Conservation (phyloP, 2,888 invertebrate genomes). For the Acrocyrtus sp. region DNA sequence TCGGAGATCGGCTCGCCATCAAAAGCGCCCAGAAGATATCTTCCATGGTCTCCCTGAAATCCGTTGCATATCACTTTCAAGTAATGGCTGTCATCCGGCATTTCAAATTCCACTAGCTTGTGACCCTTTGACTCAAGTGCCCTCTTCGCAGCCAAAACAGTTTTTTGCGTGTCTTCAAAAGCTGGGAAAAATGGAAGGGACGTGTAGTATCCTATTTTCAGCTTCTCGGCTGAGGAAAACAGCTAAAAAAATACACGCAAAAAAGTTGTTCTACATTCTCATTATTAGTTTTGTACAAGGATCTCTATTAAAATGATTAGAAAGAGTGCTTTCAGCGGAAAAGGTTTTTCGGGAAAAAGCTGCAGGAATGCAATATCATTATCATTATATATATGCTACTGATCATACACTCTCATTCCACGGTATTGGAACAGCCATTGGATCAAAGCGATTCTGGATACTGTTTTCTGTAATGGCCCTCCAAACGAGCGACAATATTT, state of each 20-base stretch:
- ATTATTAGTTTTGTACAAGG: too few relatives aligned
- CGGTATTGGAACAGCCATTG: constrained; percentile 55
- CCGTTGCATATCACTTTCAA: constrained; percentile 39
- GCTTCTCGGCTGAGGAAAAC: constrained; percentile 46
- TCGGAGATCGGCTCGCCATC: constrained; percentile 38
- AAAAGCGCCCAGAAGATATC: constrained; percentile 34
- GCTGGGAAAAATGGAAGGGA: constrained; percentile 65
- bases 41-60: constrained; percentile 52
- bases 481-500: constrained; percentile 39
- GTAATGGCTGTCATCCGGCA: constrained; percentile 54
- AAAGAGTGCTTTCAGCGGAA: neutral
- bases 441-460: constrained; percentile 54
- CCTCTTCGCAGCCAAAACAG: constrained; percentile 63
- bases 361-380: neutral
- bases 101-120: constrained; percentile 59
- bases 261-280: constrained; percentile 1
- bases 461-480: constrained; percentile 38
- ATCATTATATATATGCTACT: neutral
- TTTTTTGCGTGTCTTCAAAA: constrained; percentile 65
- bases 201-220: constrained; percentile 66
- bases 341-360: neutral
- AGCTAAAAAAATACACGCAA: constrained; percentile 24
- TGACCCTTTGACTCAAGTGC: constrained; percentile 64
- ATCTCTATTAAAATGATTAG: too few relatives aligned
- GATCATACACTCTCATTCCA: constrained; percentile 54